These are phyloP conservation scores for Hypselothyrea guttata DNA, from an alignment of 2,888 invertebrate species.

Conservation along the genomic window DNA sequence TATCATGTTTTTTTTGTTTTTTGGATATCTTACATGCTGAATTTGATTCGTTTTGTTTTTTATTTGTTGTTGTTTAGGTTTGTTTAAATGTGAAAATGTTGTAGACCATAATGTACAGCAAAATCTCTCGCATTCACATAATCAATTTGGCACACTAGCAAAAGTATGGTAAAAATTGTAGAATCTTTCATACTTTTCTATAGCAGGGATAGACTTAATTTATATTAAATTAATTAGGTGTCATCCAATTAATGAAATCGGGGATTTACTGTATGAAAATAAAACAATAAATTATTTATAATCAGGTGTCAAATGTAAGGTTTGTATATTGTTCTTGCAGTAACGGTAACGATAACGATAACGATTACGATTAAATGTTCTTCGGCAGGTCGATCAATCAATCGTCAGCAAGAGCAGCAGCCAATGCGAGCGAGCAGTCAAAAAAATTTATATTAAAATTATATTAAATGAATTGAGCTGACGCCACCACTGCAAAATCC, in stretches of 20 bases:
- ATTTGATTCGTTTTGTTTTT: conserved; percentile 65
- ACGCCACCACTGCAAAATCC: conserved; percentile 49
- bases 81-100: conserved; percentile 49
- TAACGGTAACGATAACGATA: too few species aligned
- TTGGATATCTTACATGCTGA: conserved; percentile 74
- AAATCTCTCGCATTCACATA: conserved; percentile 59
- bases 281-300: conserved; percentile 61
- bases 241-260: conserved; percentile 75
- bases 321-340: neutral
- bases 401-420: conserved; percentile 51
- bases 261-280: conserved; percentile 73
- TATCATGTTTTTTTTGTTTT: conserved; percentile 60
- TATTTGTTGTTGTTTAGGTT: too few species aligned
- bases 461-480: conserved; percentile 17
- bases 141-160: conserved; percentile 54
- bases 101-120: conserved; percentile 74
- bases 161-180: conserved; percentile 6
- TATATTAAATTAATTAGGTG: conserved; percentile 70
- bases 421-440: conserved; percentile 54
- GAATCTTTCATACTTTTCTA: conserved; percentile 72
- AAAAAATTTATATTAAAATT: conserved; percentile 7
- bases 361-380: too few species aligned
- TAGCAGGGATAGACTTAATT: conserved; percentile 76
- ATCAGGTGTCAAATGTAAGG: conserved; percentile 4
- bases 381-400: conserved; percentile 11